Conservation (phyloP, 30 jellyfish, hydroid and myxozoan species). For the Nemopilema nomurai region DNA sequence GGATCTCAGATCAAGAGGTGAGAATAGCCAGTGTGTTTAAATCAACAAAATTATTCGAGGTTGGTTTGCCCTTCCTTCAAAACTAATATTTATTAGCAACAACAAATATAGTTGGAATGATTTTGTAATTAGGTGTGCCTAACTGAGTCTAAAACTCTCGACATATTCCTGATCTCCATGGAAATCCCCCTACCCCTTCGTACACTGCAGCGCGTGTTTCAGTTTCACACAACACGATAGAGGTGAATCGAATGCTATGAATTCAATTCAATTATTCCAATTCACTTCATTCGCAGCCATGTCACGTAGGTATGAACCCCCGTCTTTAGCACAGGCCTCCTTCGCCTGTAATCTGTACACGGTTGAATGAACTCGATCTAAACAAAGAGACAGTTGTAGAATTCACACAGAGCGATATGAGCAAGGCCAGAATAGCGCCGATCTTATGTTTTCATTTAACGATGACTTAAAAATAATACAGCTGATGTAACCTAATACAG, state of each 20-base stretch:
- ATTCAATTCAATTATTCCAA: background rate
- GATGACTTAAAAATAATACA: background rate
- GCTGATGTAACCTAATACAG: background rate
- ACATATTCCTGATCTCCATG: no score
- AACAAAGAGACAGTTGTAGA: slow-evolving; percentile 40
- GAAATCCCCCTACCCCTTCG: no score
- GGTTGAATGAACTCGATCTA: slow-evolving; percentile 66
- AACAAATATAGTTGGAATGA: no score
- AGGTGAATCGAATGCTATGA: background rate
- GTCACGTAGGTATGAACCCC: background rate
- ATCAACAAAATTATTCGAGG: no score
- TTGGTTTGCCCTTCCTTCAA: no score
- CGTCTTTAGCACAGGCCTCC: slow-evolving; percentile 5
- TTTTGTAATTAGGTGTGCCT: no score
- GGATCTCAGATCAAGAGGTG: no score
- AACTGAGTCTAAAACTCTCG: no score
- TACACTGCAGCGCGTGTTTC: no score
- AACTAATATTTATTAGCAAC: no score
- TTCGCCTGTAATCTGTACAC: slow-evolving; percentile 5
- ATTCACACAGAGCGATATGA: slow-evolving; percentile 14
- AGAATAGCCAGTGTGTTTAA: no score
- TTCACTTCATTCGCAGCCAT: background rate
- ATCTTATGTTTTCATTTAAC: background rate
- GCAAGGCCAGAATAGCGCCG: background rate
- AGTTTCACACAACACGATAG: background rate